These are phyloP conservation scores for Hiodon tergisus DNA, from an alignment of 2,113 vertebrate species.

Conservation along the genomic window DNA sequence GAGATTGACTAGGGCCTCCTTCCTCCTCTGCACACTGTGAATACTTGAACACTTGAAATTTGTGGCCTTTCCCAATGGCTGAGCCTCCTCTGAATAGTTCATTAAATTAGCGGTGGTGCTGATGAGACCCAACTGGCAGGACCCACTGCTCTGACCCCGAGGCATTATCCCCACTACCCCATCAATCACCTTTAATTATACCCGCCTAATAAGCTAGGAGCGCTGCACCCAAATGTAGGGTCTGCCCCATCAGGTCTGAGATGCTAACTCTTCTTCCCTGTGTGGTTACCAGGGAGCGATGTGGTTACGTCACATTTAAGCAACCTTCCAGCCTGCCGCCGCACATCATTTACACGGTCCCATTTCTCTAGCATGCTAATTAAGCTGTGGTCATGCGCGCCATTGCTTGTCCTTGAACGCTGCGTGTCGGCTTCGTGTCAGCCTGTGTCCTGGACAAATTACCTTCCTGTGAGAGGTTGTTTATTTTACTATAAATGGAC, in stretches of 20 bases:
- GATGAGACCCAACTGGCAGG: not conserved
- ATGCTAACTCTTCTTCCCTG: not conserved
- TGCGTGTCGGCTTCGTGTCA: constrained; percentile 1
- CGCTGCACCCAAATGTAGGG: not conserved
- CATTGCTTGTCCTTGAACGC: not conserved
- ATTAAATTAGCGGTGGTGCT: constrained; percentile 12
- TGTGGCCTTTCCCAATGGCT: too few species aligned
- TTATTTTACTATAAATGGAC: constrained; percentile 4
- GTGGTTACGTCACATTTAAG: not conserved
- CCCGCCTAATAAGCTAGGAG: not conserved
- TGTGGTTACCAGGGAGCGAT: not conserved
- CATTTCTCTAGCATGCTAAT: constrained; percentile 25
- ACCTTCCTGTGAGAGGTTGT: constrained; percentile 22
- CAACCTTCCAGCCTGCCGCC: constrained; percentile 25
- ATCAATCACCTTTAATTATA: not conserved
- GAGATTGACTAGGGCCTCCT: too few species aligned
- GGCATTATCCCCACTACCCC: not conserved
- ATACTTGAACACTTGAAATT: too few species aligned
- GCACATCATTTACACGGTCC: constrained; percentile 30
- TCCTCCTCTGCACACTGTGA: too few species aligned
- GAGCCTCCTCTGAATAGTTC: constrained; percentile 11
- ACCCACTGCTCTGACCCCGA: not conserved
- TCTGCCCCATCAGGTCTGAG: not conserved
- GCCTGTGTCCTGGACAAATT: constrained; percentile 21
- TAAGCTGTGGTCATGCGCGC: constrained; percentile 15